phyloP scores from a whole-genome alignment of 2,888 invertebrate genomes.

The Syrphus vitripennis region DNA sequence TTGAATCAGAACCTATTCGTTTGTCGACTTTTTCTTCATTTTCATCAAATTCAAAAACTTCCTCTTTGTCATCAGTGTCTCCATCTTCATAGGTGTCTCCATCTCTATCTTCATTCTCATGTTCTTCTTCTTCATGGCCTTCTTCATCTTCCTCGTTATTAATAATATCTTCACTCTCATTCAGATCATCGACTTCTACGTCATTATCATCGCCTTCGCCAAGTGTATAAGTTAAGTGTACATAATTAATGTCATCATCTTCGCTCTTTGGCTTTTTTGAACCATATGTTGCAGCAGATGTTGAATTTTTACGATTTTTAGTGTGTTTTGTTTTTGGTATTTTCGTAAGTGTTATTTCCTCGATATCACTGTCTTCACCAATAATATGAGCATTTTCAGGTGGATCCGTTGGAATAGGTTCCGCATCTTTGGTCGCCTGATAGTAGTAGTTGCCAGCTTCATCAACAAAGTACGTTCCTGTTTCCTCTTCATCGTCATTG shows the following conservation, averaged over 20 bases:
- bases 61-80: constrained; percentile 83
- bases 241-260: constrained; percentile 77
- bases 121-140: constrained; percentile 77
- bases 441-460: constrained; percentile 92
- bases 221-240: constrained; percentile 86
- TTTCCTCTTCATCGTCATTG: constrained; percentile 80
- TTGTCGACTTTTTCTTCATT: constrained; percentile 79
- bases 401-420: constrained; percentile 85
- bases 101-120: constrained; percentile 58
- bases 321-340: neutral
- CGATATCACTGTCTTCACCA: constrained; percentile 43
- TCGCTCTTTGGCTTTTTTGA: constrained; percentile 11
- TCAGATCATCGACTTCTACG: constrained; percentile 82
- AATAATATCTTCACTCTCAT: constrained; percentile 73
- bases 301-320: neutral
- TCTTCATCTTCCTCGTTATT: constrained; percentile 73
- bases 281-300: neutral
- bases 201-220: constrained; percentile 85
- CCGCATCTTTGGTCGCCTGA: constrained; percentile 86
- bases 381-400: constrained; percentile 79
- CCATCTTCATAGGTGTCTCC: constrained; percentile 85
- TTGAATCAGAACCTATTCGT: constrained; percentile 75
- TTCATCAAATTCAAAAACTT: constrained; percentile 74
- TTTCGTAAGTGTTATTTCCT: constrained; percentile 10
- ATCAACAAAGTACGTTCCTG: constrained; percentile 90